A percentile compares a stretch with the other conserved stretches of the same genome.
Evolutionary conservation across 2,888 invertebrate species (phyloP).

Genomic region (Monopis laevigella): DNA sequence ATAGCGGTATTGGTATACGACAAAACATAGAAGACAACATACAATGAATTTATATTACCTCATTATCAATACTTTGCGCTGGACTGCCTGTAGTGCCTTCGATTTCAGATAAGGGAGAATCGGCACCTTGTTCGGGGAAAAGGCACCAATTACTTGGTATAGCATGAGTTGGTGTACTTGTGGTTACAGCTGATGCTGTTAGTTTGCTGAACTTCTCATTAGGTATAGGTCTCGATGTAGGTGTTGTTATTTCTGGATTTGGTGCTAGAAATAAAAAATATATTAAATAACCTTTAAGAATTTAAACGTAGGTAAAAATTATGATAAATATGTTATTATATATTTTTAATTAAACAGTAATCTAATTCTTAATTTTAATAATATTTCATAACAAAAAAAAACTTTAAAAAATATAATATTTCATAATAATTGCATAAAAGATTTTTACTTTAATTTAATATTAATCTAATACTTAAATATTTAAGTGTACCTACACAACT

Average conservation of each 20-base stretch:
- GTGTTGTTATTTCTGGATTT: conserved; percentile 41
- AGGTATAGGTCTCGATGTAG: conserved; percentile 36
- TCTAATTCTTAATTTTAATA: too few species aligned
- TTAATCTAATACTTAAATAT: too few species aligned
- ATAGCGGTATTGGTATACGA: too few species aligned
- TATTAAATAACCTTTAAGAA: not conserved
- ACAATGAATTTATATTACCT: conserved; percentile 26
- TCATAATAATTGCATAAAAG: too few species aligned
- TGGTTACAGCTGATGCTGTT: conserved; percentile 41
- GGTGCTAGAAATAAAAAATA: conserved; percentile 26
- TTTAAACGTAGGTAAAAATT: not conserved
- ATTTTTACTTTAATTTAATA: too few species aligned
- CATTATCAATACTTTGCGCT: conserved; percentile 37
- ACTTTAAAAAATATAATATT: too few species aligned
- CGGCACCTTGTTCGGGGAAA: conserved; percentile 44
- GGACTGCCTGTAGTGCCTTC: conserved; percentile 40
- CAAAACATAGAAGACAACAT: not conserved
- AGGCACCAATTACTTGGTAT: conserved; percentile 39
- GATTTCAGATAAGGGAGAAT: conserved; percentile 56
- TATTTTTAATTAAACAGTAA: too few species aligned
- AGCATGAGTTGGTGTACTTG: conserved; percentile 53
- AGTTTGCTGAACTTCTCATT: conserved; percentile 25
- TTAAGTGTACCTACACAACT: too few species aligned
- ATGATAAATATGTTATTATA: not conserved
- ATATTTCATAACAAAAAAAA: too few species aligned